phyloP scores from a whole-genome alignment of 2,888 invertebrate species.

The Nezara viridula region DNA sequence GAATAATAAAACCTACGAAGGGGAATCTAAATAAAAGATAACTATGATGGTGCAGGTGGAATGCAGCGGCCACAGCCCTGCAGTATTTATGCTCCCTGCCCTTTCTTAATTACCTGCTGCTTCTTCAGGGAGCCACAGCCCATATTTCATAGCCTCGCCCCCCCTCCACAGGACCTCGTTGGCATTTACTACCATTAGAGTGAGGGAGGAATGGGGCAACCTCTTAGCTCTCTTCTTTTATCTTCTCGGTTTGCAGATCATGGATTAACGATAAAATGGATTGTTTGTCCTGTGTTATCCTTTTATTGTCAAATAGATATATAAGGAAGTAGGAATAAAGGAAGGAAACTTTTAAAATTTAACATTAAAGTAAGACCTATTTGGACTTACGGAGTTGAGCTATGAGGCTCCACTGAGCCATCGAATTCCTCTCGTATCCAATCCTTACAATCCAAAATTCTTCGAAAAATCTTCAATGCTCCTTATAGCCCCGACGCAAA shows the following conservation, averaged over 20 bases:
- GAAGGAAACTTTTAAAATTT: no score
- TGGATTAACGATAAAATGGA: not conserved
- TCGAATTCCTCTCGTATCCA: no score
- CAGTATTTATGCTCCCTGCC: not conserved
- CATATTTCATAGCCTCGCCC: not conserved
- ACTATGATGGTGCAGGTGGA: not conserved
- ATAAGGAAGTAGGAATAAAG: no score
- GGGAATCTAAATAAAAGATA: not conserved
- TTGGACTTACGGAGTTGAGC: no score
- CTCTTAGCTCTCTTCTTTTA: not conserved
- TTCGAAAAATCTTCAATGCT: no score
- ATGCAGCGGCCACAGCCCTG: not conserved
- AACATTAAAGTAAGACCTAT: no score
- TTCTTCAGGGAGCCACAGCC: conserved; percentile 12
- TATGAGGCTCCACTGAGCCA: no score
- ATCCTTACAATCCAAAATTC: no score
- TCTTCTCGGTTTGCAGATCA: not conserved
- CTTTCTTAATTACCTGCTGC: conserved; percentile 3
- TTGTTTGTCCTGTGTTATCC: no score
- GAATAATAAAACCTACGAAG: not conserved
- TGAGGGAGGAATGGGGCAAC: not conserved
- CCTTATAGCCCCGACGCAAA: no score
- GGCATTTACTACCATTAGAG: not conserved
- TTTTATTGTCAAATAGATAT: no score
- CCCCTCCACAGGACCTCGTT: not conserved